phyloP scores from a whole-genome alignment of 2,888 invertebrate genomes.

The Hololepta plana region DNA sequence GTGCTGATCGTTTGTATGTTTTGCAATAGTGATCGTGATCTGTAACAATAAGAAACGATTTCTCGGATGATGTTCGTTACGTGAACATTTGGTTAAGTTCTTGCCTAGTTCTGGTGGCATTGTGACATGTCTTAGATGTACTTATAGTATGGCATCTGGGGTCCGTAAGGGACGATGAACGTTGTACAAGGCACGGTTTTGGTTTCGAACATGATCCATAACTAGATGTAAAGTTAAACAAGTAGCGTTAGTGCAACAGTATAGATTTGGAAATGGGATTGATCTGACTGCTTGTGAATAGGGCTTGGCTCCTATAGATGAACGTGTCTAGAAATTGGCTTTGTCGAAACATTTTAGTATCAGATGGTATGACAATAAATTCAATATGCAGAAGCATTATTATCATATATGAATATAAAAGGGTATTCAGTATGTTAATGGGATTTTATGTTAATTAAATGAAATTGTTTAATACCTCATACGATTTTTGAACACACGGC shows the following conservation, averaged over 20 bases:
- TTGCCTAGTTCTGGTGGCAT: too few species aligned
- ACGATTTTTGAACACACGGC: constrained; percentile 48
- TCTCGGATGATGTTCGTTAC: constrained; percentile 1
- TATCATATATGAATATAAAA: not conserved
- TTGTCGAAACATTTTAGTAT: too few species aligned
- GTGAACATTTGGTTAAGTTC: too few species aligned
- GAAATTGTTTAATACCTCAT: constrained; percentile 31
- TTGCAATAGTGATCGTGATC: constrained; percentile 19
- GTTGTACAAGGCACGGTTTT: constrained; percentile 44
- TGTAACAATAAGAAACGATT: constrained; percentile 11
- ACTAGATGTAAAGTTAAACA: too few species aligned
- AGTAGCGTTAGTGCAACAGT: too few species aligned
- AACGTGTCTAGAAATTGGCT: too few species aligned
- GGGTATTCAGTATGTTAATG: constrained; percentile 1
- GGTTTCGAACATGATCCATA: constrained; percentile 42
- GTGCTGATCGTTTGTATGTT: too few species aligned
- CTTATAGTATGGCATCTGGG: constrained; percentile 32
- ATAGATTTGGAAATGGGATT: constrained; percentile 4
- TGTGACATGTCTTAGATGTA: constrained; percentile 32
- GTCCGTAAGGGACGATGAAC: constrained; percentile 30
- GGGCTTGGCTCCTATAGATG: too few species aligned
- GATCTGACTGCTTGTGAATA: too few species aligned
- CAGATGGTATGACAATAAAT: not conserved
- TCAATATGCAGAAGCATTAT: constrained; percentile 1
- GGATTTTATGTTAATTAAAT: constrained; percentile 3